These are phyloP conservation scores for Drosophila prosaltans DNA, from an alignment of 1,140 invertebrate species.

Conservation along the genomic window DNA sequence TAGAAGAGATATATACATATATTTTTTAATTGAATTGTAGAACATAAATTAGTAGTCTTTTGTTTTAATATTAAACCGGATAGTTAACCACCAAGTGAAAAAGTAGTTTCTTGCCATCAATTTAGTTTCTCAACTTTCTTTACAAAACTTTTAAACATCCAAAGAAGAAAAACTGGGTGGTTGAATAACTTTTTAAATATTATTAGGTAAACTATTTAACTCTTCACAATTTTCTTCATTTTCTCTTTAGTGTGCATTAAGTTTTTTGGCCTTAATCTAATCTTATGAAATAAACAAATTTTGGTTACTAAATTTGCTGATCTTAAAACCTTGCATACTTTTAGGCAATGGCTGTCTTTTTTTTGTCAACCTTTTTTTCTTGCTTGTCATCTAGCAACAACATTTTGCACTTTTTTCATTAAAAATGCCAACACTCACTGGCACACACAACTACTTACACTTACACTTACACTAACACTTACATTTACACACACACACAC, in stretches of 20 bases:
- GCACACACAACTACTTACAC: background rate
- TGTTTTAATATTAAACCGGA: no score
- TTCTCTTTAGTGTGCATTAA: no score
- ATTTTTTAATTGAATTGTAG: conserved; percentile 2
- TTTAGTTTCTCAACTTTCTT: no score
- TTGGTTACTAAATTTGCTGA: background rate
- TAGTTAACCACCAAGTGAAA: no score
- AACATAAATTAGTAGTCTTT: background rate
- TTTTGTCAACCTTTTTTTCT: no score
- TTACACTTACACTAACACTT: background rate
- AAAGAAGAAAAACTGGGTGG: no score
- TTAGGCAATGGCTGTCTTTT: background rate
- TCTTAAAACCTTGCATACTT: background rate
- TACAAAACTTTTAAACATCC: no score
- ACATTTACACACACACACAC: background rate
- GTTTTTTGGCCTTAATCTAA: background rate
- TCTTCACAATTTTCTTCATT: no score
- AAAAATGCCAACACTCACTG: conserved; percentile 12
- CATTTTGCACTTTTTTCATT: conserved; percentile 2
- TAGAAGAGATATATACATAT: background rate
- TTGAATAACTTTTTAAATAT: no score
- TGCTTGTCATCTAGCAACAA: background rate
- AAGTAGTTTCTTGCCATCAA: no score
- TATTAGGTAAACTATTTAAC: no score
- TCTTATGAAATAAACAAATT: background rate